Conservation (phyloP, 2,888 invertebrate species). For the Tetropium fuscum region DNA sequence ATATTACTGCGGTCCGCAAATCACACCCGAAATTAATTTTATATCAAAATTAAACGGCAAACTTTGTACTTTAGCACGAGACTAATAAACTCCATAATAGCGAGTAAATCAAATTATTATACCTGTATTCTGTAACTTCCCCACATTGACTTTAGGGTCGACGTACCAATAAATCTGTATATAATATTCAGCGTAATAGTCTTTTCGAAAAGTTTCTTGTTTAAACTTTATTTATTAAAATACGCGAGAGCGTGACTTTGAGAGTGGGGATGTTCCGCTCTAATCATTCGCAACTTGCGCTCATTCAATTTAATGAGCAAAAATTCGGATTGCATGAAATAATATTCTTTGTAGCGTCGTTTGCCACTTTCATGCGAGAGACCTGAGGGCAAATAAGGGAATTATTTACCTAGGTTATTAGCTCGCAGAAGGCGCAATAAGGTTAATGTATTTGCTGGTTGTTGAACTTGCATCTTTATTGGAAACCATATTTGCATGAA, state of each 20-base stretch:
- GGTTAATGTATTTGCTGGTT: neutral
- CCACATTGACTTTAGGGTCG: neutral
- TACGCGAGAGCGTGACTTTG: neutral
- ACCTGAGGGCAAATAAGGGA: neutral
- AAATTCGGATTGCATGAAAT: neutral
- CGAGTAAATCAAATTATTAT: conserved; percentile 10
- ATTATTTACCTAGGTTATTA: neutral
- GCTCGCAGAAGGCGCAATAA: neutral
- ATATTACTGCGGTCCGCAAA: neutral
- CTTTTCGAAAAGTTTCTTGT: conserved; percentile 1
- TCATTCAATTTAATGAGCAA: conserved; percentile 1
- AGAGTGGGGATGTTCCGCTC: too few relatives aligned
- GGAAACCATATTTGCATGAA: too few relatives aligned
- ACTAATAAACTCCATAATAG: conserved; percentile 11
- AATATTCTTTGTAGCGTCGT: neutral
- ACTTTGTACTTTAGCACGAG: neutral
- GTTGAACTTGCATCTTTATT: neutral
- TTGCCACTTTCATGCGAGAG: neutral
- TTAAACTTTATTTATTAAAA: neutral
- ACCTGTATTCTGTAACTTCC: conserved; percentile 4
- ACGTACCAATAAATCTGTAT: conserved; percentile 7
- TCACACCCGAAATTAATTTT: neutral
- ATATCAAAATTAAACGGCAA: neutral
- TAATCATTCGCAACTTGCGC: too few relatives aligned
- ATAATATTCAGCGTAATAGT: neutral